phyloP scores from a whole-genome alignment of 2,797 vertebrate species.

The Centroberyx gerrardi region DNA sequence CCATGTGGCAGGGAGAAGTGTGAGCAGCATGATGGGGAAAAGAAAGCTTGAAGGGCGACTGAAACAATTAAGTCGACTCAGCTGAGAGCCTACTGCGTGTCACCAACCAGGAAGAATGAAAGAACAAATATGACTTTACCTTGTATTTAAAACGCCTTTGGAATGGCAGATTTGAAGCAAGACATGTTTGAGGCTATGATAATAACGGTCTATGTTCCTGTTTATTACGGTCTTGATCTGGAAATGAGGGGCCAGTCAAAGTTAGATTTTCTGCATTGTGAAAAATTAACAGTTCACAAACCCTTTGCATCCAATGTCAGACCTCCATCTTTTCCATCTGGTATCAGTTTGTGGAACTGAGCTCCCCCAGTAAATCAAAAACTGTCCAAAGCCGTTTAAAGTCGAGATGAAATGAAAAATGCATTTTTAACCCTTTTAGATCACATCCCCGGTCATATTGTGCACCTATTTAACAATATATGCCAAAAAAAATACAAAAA shows the following conservation, averaged over 20 bases:
- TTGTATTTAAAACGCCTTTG: constrained; percentile 14
- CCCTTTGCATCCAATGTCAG: no score
- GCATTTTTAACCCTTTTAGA: no score
- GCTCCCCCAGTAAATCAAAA: no score
- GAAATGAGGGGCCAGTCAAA: neutral
- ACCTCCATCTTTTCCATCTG: no score
- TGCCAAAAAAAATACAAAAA: no score
- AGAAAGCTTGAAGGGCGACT: constrained; percentile 1
- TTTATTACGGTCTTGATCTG: neutral
- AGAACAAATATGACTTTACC: constrained; percentile 53
- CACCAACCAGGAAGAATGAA: constrained; percentile 68
- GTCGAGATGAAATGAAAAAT: no score
- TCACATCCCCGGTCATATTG: no score
- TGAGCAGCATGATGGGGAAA: neutral
- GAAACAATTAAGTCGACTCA: constrained; percentile 60
- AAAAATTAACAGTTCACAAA: no score
- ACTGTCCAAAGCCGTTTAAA: no score
- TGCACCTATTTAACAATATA: no score
- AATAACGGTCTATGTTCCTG: neutral
- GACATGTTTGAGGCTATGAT: neutral
- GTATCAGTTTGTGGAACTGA: no score
- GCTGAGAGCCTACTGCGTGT: constrained; percentile 44
- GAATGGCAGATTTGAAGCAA: neutral
- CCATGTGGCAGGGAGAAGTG: constrained; percentile 1
- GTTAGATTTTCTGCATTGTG: no score